Conservation (phyloP, 2,113 vertebrate species). For the Dromaius novaehollandiae region DNA sequence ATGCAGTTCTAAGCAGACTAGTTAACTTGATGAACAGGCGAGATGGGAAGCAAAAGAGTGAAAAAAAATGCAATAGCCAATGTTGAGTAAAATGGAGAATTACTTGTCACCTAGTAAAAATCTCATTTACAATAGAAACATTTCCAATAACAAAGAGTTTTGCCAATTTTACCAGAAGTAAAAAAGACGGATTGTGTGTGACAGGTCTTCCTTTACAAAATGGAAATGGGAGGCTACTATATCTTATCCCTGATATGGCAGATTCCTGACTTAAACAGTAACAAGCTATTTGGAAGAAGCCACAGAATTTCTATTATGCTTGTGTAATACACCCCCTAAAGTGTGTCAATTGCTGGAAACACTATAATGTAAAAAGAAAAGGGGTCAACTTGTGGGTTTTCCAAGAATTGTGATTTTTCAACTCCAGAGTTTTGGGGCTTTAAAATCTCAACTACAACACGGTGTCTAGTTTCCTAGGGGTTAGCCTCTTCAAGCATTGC, state of each 20-base stretch:
- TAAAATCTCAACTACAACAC: too few species aligned
- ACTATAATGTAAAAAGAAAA: rapidly evolving
- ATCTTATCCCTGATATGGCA: not conserved
- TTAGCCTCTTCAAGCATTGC: not conserved
- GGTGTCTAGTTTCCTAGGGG: not conserved
- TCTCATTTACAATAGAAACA: not conserved
- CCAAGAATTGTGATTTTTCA: rapidly evolving
- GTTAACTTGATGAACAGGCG: not conserved
- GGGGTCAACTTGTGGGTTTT: rapidly evolving
- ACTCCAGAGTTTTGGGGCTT: too few species aligned
- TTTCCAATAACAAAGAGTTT: not conserved
- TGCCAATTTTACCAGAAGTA: not conserved
- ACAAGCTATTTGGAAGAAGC: not conserved
- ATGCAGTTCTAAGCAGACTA: not conserved
- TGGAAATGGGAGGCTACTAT: not conserved
- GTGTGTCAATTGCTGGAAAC: rapidly evolving
- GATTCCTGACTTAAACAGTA: not conserved
- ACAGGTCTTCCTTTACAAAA: not conserved
- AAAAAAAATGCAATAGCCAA: not conserved
- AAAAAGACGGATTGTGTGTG: rapidly evolving
- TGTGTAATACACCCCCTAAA: not conserved
- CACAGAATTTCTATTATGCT: not conserved
- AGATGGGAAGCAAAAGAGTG: not conserved
- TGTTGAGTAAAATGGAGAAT: not conserved
- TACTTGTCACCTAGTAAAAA: not conserved